Conservation (phyloP, 2,113 vertebrate genomes). For the Hydrochoerus hydrochaeris region DNA sequence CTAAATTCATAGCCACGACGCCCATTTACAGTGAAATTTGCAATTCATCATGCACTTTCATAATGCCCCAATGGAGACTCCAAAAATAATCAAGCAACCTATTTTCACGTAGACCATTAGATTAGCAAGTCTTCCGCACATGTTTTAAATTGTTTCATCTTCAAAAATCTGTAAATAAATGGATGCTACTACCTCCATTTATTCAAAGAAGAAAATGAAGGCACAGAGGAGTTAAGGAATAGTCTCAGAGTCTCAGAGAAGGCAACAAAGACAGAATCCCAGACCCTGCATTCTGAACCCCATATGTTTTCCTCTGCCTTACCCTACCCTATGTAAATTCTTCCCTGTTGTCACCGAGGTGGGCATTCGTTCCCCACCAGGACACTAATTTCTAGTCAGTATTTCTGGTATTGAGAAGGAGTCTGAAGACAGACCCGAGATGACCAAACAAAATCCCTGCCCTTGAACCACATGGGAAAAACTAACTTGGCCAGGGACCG, state of each 20-base stretch:
- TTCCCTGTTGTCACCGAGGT: not conserved
- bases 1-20: not conserved
- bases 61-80: not conserved
- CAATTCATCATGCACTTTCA: not conserved
- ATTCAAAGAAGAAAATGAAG: not conserved
- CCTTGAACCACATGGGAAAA: not conserved
- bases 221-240: not conserved
- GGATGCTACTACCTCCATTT: not conserved
- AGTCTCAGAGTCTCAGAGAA: not conserved
- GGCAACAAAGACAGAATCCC: not conserved
- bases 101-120: not conserved
- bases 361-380: not conserved
- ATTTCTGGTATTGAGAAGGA: not conserved
- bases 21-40: not conserved
- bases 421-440: not conserved
- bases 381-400: not conserved
- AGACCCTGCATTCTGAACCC: not conserved
- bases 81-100: not conserved
- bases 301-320: not conserved
- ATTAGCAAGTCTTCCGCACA: not conserved
- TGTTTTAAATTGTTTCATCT: not conserved
- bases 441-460: not conserved
- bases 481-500: not conserved
- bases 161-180: not conserved
- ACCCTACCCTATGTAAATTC: not conserved